Conservation (phyloP, 2,113 vertebrate species). For the Catagonus wagneri region DNA sequence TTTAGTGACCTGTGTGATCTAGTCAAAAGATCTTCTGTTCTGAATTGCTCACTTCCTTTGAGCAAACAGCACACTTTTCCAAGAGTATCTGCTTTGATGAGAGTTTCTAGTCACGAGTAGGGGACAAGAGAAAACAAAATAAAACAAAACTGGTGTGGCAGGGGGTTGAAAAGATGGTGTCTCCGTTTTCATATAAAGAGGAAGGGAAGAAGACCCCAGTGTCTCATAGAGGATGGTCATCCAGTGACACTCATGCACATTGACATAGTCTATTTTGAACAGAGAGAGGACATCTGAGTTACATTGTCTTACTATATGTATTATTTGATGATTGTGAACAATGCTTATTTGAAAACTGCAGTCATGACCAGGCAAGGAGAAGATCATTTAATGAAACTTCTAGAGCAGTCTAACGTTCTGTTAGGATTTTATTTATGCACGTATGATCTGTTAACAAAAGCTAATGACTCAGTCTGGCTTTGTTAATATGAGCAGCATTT, state of each 20-base stretch:
- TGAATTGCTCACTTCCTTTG: neutral
- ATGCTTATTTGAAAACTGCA: neutral
- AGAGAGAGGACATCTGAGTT: neutral
- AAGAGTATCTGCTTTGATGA: neutral
- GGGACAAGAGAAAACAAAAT: neutral
- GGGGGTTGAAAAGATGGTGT: neutral
- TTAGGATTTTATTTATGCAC: neutral
- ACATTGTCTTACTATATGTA: neutral
- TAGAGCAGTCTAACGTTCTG: neutral
- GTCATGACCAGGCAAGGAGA: neutral
- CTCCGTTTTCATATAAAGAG: neutral
- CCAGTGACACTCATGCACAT: accelerated
- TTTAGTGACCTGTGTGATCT: neutral
- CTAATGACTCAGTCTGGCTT: neutral
- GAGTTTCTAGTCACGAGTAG: neutral
- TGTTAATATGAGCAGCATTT: neutral
- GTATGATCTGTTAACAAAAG: neutral
- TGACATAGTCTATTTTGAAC: neutral
- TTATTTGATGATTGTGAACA: neutral
- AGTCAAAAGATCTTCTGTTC: neutral
- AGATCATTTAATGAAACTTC: neutral
- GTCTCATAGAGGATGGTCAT: neutral
- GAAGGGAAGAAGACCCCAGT: neutral
- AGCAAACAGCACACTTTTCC: neutral
- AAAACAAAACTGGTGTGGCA: neutral